Conservation (phyloP, 2,113 vertebrate genomes). For the Alethe castanea region DNA sequence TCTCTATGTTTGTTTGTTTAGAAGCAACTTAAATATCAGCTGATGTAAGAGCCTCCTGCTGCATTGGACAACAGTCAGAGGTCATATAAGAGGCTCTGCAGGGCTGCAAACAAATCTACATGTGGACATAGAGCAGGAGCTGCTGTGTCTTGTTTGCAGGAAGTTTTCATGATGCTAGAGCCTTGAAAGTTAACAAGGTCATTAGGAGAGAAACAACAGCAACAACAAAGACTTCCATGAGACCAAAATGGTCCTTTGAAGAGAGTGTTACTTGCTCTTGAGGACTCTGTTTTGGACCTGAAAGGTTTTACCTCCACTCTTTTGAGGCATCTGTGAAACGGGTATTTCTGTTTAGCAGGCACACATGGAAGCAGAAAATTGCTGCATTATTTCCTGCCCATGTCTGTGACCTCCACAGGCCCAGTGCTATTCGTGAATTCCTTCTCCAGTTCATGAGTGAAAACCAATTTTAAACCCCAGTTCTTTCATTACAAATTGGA, state of each 20-base stretch:
- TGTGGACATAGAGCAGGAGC: not conserved
- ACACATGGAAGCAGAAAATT: not conserved
- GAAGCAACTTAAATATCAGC: not conserved
- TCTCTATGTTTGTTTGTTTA: not conserved
- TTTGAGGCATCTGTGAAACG: not conserved
- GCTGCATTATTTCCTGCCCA: not conserved
- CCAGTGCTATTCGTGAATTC: not conserved
- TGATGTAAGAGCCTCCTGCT: not conserved
- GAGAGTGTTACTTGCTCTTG: not conserved
- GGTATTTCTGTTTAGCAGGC: not conserved
- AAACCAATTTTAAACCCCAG: not conserved
- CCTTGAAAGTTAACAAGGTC: not conserved
- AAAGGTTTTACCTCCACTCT: not conserved
- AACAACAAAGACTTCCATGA: not conserved
- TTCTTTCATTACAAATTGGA: not conserved
- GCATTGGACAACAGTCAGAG: not conserved
- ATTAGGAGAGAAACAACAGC: not conserved
- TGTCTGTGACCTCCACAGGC: not conserved
- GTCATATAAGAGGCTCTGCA: not conserved
- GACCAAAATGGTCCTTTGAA: not conserved
- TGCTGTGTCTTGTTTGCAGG: not conserved
- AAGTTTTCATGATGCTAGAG: not conserved
- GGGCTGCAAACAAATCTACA: not conserved
- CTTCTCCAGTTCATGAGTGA: not conserved
- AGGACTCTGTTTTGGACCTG: not conserved